These are phyloP conservation scores for Heliconius hermathena DNA, from an alignment of 1,140 invertebrate species.

Conservation along the genomic window DNA sequence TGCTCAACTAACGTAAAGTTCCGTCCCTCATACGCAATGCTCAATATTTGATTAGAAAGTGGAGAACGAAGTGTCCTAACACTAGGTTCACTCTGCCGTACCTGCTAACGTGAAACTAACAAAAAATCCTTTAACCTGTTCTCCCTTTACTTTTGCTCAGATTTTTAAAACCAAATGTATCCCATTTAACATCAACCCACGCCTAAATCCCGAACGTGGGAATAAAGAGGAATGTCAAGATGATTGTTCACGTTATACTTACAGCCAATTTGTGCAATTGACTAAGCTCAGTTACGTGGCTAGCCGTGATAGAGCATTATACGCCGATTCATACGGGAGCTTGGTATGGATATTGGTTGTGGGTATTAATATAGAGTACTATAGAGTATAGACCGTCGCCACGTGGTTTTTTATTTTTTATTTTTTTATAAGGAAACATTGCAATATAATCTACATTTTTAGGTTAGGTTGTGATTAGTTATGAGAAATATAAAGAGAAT, in stretches of 20 bases:
- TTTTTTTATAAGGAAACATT: too few species aligned
- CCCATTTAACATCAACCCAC: constrained; percentile 17
- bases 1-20: neutral
- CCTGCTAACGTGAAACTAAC: neutral
- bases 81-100: neutral
- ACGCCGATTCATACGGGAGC: constrained; percentile 18
- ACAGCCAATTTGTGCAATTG: constrained; percentile 37
- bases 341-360: neutral
- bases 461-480: too few species aligned
- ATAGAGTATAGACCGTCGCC: neutral
- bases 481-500: too few species aligned
- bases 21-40: neutral
- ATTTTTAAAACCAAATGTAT: constrained; percentile 6
- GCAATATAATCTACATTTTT: too few species aligned
- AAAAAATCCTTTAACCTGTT: neutral
- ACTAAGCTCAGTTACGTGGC: constrained; percentile 11
- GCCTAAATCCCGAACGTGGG: constrained; percentile 31
- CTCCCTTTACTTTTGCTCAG: neutral
- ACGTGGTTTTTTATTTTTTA: neutral
- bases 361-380: neutral
- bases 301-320: constrained; percentile 23
- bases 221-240: constrained; percentile 31
- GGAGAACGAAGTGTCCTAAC: neutral
- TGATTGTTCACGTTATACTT: constrained; percentile 30
- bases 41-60: neutral